phyloP scores from a whole-genome alignment of 2,888 invertebrate genomes.

The Arrhopalites spinosus region DNA sequence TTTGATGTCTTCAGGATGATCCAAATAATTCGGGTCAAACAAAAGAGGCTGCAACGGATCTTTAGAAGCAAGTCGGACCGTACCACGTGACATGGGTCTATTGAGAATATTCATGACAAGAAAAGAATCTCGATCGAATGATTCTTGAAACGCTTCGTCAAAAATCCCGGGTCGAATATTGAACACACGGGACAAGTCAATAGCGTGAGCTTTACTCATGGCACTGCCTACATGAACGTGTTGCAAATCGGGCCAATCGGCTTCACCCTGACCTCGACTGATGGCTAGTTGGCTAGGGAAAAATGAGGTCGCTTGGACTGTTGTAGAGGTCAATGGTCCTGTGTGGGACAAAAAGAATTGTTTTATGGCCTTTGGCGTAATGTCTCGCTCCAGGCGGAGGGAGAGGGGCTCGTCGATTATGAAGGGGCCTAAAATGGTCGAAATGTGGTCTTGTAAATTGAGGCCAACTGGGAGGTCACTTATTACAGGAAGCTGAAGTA shows the following conservation, averaged over 20 bases:
- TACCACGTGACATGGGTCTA: constrained; percentile 32
- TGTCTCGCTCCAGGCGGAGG: constrained; percentile 50
- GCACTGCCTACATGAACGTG: constrained; percentile 49
- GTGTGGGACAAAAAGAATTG: constrained; percentile 46
- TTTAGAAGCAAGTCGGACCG: no score
- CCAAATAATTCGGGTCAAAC: no score
- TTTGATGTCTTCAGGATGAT: no score
- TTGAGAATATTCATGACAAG: constrained; percentile 49
- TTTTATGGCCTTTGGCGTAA: constrained; percentile 46
- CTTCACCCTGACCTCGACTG: constrained; percentile 16
- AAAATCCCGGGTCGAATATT: constrained; percentile 48
- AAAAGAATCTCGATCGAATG: constrained; percentile 46
- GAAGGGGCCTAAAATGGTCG: constrained; percentile 49
- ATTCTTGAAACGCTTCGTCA: constrained; percentile 41
- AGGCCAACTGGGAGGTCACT: constrained; percentile 50
- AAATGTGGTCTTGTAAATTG: constrained; percentile 46
- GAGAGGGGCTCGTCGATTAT: constrained; percentile 45
- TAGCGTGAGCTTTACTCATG: constrained; percentile 39
- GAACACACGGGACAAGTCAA: constrained; percentile 49
- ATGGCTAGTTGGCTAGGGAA: constrained; percentile 40
- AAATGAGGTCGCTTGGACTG: constrained; percentile 44
- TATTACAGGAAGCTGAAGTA: neutral
- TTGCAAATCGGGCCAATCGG: constrained; percentile 50
- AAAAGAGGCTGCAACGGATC: no score
- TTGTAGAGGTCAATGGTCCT: constrained; percentile 49